These are phyloP conservation scores for Tetragonula clypearis DNA, from an alignment of 1,140 invertebrate genomes.

Conservation along the genomic window DNA sequence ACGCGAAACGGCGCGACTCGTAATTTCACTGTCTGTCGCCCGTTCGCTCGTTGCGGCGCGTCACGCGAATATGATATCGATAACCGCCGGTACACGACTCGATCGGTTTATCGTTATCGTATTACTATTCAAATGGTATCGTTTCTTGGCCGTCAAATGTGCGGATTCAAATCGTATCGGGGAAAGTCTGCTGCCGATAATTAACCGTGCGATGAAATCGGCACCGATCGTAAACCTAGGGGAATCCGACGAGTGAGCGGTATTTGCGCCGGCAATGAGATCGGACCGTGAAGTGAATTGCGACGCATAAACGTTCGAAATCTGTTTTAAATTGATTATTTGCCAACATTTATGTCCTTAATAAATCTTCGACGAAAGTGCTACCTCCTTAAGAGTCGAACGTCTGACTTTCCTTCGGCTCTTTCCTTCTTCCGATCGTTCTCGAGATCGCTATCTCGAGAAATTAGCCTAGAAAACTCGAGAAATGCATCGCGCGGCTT, in stretches of 20 bases:
- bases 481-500: not conserved
- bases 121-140: constrained; percentile 26
- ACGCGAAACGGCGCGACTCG: constrained; percentile 6
- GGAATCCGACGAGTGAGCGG: not conserved
- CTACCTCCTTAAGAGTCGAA: not conserved
- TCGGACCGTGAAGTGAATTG: not conserved
- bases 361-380: not conserved
- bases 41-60: constrained; percentile 53
- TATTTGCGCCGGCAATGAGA: too few species aligned
- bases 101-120: constrained; percentile 52
- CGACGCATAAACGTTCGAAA: not conserved
- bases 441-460: not conserved
- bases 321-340: not conserved
- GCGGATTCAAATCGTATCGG: not conserved
- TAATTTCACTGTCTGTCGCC: constrained; percentile 41
- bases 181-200: constrained; percentile 14
- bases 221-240: not conserved
- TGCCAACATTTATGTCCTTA: not conserved
- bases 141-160: constrained; percentile 32
- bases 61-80: constrained; percentile 69
- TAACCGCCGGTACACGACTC: constrained; percentile 41
- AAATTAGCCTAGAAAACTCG: not conserved
- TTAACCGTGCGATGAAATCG: not conserved
- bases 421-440: not conserved
- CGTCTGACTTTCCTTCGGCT: not conserved